Base-by-base conservation (phyloP, 1,140 invertebrate genomes). In the Aleiodes sp. region DNA sequence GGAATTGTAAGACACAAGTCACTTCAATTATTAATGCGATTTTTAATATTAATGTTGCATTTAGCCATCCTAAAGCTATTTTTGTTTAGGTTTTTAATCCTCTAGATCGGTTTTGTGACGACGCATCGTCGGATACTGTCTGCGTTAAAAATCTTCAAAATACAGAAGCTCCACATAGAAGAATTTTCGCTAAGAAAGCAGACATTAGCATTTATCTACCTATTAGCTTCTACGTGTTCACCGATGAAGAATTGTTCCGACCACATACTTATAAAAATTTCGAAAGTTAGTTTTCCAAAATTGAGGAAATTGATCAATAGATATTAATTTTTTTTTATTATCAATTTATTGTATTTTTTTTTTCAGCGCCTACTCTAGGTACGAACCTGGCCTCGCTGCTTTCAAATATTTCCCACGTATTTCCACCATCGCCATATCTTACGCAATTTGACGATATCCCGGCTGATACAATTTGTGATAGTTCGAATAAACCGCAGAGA, bases 1-100 rank as follows among this genome's bases (percentile, higher is more conserved):
- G 67, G 67, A 37, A 31, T 63, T n/a, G 67, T 69, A 37, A 69
- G 21, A 33, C 10, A n/a, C n/a, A n/a, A n/a, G n/a, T n/a, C n/a
- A n/a, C n/a, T n/a, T n/a, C n/a, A n/a, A n/a, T n/a, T n/a, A n/a
- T n/a, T n/a, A n/a, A n/a, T n/a, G 21, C 4, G 1, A 8, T 3
- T 24, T 24, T 21, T 21, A 29, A 24, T 21, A n/a, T 4, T 14
- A 26, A 35, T 24, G 16, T 21, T 46, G n/a, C 19, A 46, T n/a
- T n/a, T n/a, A n/a, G n/a, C n/a, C n/a, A n/a, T n/a, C n/a, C n/a
- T n/a, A n/a, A n/a, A n/a, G n/a, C n/a, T n/a, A n/a, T n/a, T n/a
- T n/a, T n/a, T n/a, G 4, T 10, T n/a, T 59, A 69, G 67, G 7
- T 63, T 28, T 52, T 69, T 12, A 69, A 69, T 39, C 24, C 28